These are phyloP conservation scores for Limnodromus scolopaceus DNA, from an alignment of 2,797 vertebrate genomes.

Conservation along the genomic window DNA sequence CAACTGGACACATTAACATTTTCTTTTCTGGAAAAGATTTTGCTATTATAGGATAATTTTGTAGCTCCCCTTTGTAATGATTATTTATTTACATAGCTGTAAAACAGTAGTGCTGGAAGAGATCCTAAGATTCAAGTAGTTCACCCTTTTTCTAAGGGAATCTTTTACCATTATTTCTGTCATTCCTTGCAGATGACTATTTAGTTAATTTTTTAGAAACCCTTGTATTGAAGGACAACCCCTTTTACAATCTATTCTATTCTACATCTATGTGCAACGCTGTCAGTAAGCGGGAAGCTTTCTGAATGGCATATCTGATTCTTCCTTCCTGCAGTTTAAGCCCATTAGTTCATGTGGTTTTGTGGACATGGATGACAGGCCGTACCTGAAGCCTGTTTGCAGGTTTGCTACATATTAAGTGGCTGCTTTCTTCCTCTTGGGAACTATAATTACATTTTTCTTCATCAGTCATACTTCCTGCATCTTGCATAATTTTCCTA, in stretches of 20 bases:
- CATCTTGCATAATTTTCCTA: background rate
- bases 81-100: background rate
- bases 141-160: background rate
- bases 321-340: background rate
- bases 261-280: background rate
- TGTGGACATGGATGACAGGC: rapidly evolving
- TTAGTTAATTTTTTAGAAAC: background rate
- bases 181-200: background rate
- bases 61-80: background rate
- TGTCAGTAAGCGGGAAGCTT: background rate
- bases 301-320: background rate
- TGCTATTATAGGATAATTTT: background rate
- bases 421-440: background rate
- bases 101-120: background rate
- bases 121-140: background rate
- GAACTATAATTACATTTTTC: background rate
- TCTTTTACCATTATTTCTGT: background rate
- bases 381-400: background rate
- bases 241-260: background rate
- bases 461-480: background rate
- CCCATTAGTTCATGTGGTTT: background rate
- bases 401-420: background rate
- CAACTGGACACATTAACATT: background rate
- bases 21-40: background rate
- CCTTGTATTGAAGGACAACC: background rate